Base-by-base conservation (phyloP, 1,140 invertebrate species). In the Lerema accius region DNA sequence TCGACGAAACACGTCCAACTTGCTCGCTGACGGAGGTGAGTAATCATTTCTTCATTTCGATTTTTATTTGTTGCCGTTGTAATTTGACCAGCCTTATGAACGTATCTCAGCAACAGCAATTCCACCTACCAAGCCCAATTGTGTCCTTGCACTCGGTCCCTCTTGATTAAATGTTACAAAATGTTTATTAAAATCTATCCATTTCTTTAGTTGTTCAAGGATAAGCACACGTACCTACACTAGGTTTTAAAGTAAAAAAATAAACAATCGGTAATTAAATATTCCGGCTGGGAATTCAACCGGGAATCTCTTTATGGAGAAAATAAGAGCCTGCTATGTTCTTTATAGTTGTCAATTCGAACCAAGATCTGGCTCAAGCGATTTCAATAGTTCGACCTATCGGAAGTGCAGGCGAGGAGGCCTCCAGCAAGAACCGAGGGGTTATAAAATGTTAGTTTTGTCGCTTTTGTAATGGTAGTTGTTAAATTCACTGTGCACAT, bases 1-100 rank as follows among this genome's bases (percentile, higher is more conserved):
- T 64, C 69, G 86, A 0, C 67, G 88, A 4, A 86, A 89, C 35
- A 83, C 82, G 4, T 76, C 71, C 0, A 72, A 71, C 4, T 74
- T 73, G 26, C 50, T 56, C 0, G 43, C 67, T n/a, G 60, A 53
- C 32, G 73, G 73, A 37, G 73, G 80, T 76, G 61, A 42, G 37
- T 0, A n/a, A 39, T 39, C 0, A 0, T 39, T 42, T 4, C 1
- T 42, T 42, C 23, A 26, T 17, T 15, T 26, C 0, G 3, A 14
- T 10, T 7, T 16, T 42, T 32, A 48, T 1, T 6, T 40, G 1
- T 13, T 43, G 5, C 5, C 5, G 5, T 23, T 5, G 19, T 2
- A 23, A n/a, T n/a, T n/a, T n/a, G n/a, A n/a, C n/a, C n/a, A n/a
- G n/a, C n/a, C n/a, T n/a, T n/a, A n/a, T n/a, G n/a, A n/a, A n/a